Evolutionary conservation across 2,888 invertebrate genomes (phyloP), one percentile per base, ranked within the genome.

Genomic region (Halictus ligatus): DNA sequence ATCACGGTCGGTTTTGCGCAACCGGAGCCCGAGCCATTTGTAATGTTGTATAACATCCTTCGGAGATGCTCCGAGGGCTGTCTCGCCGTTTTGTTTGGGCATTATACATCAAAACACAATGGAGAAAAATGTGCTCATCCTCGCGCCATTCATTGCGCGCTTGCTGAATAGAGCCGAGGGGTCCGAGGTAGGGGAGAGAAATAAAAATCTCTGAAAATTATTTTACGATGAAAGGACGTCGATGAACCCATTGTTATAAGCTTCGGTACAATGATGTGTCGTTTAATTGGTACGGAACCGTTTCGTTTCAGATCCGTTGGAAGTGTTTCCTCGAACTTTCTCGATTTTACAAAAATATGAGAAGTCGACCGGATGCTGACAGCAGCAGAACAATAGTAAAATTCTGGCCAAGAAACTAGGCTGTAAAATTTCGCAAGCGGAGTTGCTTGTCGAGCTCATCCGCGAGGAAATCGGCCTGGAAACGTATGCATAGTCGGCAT

Each of bases 1-100:
- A 69, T 69, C 40, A 69, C 40, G 69, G 69, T 69, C 40, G 69
- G 69, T 40, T 69, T 21, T 40, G 40, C 69, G 69, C 40, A 69
- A 67, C 67, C 18, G 18, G 60, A 15, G 60, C 21, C 2, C 25
- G 7, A 29, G 25, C 60, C 64, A 64, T 67, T 67, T 67, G 67
- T 67, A 18, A 35, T 18, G 35, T 35, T 67, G 29, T 67, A 15
- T 29, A 67, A 29, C 35, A 67, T 35, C 35, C 29, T 67, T 35
- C 18, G 35, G 29, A 67, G 35, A 35, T 18, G 29, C 29, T 29
- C 67, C 35, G 5, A 15, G 5, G 7, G 35, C 13, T 18, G 18
- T 67, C 8, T 8, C 2, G 35, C 0, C 67, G 35, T 29, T 35
- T 67, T 67, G 64, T 64, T 60, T 60, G 60, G 13, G 25, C 6